phyloP scores from a whole-genome alignment of 2,888 invertebrate species.

The Lithosia quadra region DNA sequence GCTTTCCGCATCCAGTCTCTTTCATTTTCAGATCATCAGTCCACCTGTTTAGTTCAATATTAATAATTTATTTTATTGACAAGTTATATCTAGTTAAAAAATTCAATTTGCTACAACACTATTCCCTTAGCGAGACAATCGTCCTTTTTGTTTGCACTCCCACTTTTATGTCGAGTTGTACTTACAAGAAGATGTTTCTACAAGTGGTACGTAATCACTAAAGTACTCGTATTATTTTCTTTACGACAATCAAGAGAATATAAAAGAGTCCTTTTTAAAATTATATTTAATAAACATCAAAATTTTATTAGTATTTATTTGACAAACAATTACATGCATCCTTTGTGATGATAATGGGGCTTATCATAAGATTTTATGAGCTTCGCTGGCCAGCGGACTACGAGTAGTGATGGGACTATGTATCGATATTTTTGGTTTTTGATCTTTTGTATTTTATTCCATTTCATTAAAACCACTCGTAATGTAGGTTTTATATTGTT shows the following conservation, averaged over 20 bases:
- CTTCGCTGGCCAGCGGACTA: conserved; percentile 56
- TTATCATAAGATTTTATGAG: conserved; percentile 84
- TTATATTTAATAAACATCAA: conserved; percentile 85
- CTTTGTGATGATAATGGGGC: conserved; percentile 85
- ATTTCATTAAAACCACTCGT: not conserved
- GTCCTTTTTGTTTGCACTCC: conserved; percentile 1
- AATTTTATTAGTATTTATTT: conserved; percentile 86
- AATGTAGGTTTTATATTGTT: not conserved
- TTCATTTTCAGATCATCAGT: too few relatives aligned
- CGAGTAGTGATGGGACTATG: conserved; percentile 57
- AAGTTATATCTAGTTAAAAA: too few relatives aligned
- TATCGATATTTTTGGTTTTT: conserved; percentile 29
- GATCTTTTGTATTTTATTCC: not conserved
- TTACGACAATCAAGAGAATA: conserved; percentile 67
- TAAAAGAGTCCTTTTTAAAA: conserved; percentile 72
- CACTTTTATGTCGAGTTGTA: conserved; percentile 34
- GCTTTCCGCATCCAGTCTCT: too few relatives aligned
- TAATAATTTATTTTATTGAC: too few relatives aligned
- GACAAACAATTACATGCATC: conserved; percentile 86
- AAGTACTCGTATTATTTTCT: conserved; percentile 59
- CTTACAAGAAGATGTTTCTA: conserved; percentile 36
- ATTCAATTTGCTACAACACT: too few relatives aligned
- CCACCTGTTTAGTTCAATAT: too few relatives aligned
- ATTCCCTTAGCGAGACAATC: not conserved
- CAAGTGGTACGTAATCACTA: conserved; percentile 47